phyloP scores from a whole-genome alignment of 2,797 vertebrate species.

The Gymnothorax reevesii region DNA sequence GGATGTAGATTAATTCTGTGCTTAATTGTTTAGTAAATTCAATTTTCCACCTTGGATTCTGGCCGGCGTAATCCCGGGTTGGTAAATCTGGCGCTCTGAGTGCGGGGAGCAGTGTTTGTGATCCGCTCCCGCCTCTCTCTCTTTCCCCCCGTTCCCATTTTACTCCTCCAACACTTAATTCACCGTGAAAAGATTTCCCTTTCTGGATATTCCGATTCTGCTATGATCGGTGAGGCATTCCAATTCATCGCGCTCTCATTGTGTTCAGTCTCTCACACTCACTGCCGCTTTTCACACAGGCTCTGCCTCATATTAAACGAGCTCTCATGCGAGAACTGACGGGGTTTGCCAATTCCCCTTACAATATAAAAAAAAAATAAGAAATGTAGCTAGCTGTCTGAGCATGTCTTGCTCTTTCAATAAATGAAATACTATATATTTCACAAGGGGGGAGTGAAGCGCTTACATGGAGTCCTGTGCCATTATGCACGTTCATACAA shows the following conservation, averaged over 20 bases:
- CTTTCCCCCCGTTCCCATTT: conserved; percentile 83
- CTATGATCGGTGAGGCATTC: conserved; percentile 99
- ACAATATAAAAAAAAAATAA: conserved; percentile 65
- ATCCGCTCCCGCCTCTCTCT: conserved; percentile 89
- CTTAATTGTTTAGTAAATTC: conserved; percentile 99
- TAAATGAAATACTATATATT: background rate
- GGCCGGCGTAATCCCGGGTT: conserved; percentile 92
- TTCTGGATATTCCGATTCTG: conserved; percentile 99
- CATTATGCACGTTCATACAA: background rate
- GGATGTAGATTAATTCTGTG: conserved; percentile 95
- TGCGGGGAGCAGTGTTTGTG: conserved; percentile 84
- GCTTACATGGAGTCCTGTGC: background rate
- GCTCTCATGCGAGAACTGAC: conserved; percentile 94
- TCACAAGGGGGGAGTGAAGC: background rate
- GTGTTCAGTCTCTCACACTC: conserved; percentile 88
- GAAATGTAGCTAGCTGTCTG: conserved; percentile 49
- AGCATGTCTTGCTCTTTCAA: conserved; percentile 45
- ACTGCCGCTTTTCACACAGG: conserved; percentile 84
- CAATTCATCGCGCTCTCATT: conserved; percentile 97
- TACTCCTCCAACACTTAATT: conserved; percentile 93
- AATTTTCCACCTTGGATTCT: conserved; percentile 98
- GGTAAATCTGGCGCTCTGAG: conserved; percentile 88
- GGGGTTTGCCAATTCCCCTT: conserved; percentile 79
- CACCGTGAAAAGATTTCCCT: conserved; percentile 99
- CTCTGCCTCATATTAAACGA: conserved; percentile 88